These are phyloP conservation scores for Cynopterus sphinx DNA, from an alignment of 2,797 vertebrate genomes.

Conservation along the genomic window DNA sequence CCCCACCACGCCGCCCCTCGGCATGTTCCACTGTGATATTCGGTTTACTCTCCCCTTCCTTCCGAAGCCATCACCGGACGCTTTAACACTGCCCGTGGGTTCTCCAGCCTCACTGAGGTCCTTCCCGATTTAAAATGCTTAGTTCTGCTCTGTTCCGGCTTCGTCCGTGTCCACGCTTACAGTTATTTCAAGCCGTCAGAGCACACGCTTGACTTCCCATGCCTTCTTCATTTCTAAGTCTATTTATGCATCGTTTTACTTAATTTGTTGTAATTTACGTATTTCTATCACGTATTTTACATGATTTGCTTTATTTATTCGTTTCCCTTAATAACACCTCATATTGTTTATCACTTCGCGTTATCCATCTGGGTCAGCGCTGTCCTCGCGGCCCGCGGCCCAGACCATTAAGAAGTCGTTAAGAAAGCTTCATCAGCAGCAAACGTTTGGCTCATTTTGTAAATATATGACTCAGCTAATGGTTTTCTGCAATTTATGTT, in stretches of 20 bases:
- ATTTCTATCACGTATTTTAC: background rate
- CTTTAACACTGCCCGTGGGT: background rate
- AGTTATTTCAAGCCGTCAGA: background rate
- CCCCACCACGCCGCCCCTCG: background rate
- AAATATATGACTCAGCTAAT: background rate
- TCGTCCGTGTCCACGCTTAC: background rate
- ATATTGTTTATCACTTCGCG: background rate
- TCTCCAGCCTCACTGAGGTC: background rate
- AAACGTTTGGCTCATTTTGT: background rate
- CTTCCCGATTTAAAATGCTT: background rate
- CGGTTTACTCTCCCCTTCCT: background rate
- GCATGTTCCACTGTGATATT: background rate
- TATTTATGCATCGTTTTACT: background rate
- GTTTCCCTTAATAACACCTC: background rate
- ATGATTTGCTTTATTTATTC: background rate
- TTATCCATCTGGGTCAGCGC: background rate
- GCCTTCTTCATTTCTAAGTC: background rate
- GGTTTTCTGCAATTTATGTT: background rate
- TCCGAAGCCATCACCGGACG: background rate
- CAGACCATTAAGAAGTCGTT: background rate
- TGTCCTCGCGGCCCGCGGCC: background rate
- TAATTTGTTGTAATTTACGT: background rate
- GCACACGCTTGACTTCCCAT: background rate
- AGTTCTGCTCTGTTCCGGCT: background rate
- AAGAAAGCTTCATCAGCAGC: background rate